Evolutionary conservation across 2,888 invertebrate species (phyloP).

Genomic region (Thecophora atra): DNA sequence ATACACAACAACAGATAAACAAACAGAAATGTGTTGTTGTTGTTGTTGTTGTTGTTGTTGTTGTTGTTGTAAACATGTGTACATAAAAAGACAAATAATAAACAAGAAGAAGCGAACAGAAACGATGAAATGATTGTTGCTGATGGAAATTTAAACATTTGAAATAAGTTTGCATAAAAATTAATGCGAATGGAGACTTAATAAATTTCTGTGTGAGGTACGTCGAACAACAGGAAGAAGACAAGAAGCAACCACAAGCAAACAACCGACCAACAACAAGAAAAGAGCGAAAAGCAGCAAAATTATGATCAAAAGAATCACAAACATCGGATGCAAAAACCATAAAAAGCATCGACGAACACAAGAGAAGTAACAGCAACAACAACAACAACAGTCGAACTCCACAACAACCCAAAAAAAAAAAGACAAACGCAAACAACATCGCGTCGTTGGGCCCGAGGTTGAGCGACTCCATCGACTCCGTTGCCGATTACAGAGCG

Average conservation of each 20-base stretch:
- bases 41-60: not conserved
- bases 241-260: too few relatives aligned
- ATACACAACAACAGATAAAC: not conserved
- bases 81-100: too few relatives aligned
- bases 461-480: not conserved
- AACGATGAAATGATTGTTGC: not conserved
- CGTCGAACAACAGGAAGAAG: too few relatives aligned
- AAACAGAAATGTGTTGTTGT: too few relatives aligned
- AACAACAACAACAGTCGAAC: constrained; percentile 25
- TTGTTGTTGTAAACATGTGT: too few relatives aligned
- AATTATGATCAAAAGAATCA: too few relatives aligned
- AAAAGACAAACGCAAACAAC: constrained; percentile 35
- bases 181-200: constrained; percentile 27
- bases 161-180: constrained; percentile 9
- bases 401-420: constrained; percentile 14
- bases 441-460: constrained; percentile 45
- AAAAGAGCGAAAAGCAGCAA: too few relatives aligned
- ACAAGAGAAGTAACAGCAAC: constrained; percentile 30
- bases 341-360: too few relatives aligned
- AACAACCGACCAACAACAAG: too few relatives aligned
- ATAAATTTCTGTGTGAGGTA: constrained; percentile 33
- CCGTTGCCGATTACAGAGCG: not conserved
- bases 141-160: not conserved
- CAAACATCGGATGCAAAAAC: too few relatives aligned
- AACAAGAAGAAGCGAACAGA: not conserved